Evolutionary conservation across 2,113 vertebrate genomes (phyloP).

Genomic region (Notiomystis cincta): DNA sequence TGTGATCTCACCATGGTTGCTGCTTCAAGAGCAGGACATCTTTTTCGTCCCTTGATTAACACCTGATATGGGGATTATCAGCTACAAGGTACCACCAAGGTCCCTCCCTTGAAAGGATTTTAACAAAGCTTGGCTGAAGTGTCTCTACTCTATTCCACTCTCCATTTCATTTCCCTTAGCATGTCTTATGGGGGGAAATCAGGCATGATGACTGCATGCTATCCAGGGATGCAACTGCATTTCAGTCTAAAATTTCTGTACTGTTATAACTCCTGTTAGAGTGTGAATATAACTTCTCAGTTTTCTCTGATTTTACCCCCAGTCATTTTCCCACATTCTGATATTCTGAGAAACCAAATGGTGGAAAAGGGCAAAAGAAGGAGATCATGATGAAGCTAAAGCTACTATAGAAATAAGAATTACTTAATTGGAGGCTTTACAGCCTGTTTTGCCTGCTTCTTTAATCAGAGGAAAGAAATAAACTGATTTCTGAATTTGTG

Average conservation of each 20-base stretch:
- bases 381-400: not conserved
- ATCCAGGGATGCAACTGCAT: not conserved
- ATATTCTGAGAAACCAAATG: not conserved
- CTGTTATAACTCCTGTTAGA: not conserved
- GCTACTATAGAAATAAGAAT: not conserved
- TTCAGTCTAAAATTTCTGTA: not conserved
- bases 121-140: not conserved
- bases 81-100: rapidly evolving
- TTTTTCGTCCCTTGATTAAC: not conserved
- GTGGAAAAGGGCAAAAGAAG: not conserved
- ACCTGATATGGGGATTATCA: not conserved
- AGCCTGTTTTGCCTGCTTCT: not conserved
- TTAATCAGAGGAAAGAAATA: not conserved
- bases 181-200: not conserved
- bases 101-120: not conserved
- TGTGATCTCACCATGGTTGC: not conserved
- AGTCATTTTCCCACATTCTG: not conserved
- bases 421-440: not conserved
- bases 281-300: not conserved
- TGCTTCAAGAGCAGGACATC: not conserved
- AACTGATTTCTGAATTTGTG: not conserved
- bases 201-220: not conserved
- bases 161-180: not conserved
- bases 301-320: not conserved
- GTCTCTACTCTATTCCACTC: not conserved